phyloP scores from a whole-genome alignment of 64 coral and sea anemone genomes.

The Hydrozoanthus tunicans region DNA sequence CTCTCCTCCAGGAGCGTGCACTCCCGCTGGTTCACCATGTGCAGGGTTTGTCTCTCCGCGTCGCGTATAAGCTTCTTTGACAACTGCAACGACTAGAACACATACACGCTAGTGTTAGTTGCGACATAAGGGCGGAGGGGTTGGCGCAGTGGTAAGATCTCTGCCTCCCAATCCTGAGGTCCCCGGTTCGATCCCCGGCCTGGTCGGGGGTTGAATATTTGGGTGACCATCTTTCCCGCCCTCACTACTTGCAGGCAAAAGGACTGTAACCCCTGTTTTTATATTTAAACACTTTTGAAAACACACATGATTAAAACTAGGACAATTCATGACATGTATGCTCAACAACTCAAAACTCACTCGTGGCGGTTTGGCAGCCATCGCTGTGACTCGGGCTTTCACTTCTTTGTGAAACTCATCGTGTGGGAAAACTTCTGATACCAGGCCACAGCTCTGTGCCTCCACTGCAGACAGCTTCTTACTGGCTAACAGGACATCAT shows the following conservation, averaged over 20 bases:
- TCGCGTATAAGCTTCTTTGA: conserved; percentile 92
- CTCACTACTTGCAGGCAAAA: too few relatives aligned
- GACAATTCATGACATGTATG: too few relatives aligned
- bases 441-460: conserved; percentile 66
- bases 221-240: too few relatives aligned
- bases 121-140: too few relatives aligned
- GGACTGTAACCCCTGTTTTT: too few relatives aligned
- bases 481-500: conserved; percentile 86
- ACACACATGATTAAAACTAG: too few relatives aligned
- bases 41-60: conserved; percentile 69
- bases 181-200: too few relatives aligned
- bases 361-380: conserved; percentile 77
- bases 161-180: too few relatives aligned
- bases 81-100: conserved; percentile 69
- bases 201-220: too few relatives aligned
- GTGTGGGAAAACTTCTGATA: conserved; percentile 85
- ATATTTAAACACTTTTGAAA: too few relatives aligned
- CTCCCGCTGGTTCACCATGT: conserved; percentile 86
- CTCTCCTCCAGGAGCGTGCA: conserved; percentile 82
- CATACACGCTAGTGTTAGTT: too few relatives aligned
- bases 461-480: conserved; percentile 83
- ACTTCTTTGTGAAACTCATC: conserved; percentile 79
- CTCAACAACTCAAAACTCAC: conserved; percentile 19
- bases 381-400: conserved; percentile 55
- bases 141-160: too few relatives aligned